Evolutionary conservation across 1,140 invertebrate species (phyloP), one percentile per base, ranked within the genome.

Genomic region (Hesperophylax magnus): DNA sequence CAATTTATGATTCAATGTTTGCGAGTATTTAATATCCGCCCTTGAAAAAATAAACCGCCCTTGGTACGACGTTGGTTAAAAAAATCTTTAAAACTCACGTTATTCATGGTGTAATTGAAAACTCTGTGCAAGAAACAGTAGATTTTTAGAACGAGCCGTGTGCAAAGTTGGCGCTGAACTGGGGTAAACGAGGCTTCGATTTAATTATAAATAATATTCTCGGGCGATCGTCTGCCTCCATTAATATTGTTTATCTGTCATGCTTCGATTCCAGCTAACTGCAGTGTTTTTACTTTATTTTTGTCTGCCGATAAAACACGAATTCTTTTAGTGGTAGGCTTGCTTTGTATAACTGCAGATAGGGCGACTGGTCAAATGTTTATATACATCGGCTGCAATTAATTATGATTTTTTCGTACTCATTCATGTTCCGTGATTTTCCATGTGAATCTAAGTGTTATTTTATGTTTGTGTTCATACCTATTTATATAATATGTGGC

Each of bases 91-190:
- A 58, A 58, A 58, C n/a, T 58, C n/a, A 58, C n/a, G n/a, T 58
- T 58, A 58, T 58, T 58, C 39, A 47, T 47, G 39, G 9, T 47
- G 39, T 3, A 47, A 47, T 47, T 14, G 9, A 47, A 14, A 47
- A 47, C 39, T 34, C 34, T 8, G 34, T 34, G 4, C 34, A 47
- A 14, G 39, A 11, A 47, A 11, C 39, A 14, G 9, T 58, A 1
- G 56, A 8, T 18, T 18, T n/a, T 22, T 58, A 58, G 47, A 78
- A 53, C 77, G 58, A 31, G 39, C 60, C 34, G 22, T 60, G 77
- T 78, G 52, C 69, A 77, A 31, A 78, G 81, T 72, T 80, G 27
- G 56, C 56, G 60, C 39, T 60, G 78, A 75, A 82, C 81, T 82
- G 81, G 34, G 63, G 20, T 61, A 24, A 31, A 74, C 2, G 24